Evolutionary conservation across 2,888 invertebrate species (phyloP).

Genomic region (Bombylius discolor): DNA sequence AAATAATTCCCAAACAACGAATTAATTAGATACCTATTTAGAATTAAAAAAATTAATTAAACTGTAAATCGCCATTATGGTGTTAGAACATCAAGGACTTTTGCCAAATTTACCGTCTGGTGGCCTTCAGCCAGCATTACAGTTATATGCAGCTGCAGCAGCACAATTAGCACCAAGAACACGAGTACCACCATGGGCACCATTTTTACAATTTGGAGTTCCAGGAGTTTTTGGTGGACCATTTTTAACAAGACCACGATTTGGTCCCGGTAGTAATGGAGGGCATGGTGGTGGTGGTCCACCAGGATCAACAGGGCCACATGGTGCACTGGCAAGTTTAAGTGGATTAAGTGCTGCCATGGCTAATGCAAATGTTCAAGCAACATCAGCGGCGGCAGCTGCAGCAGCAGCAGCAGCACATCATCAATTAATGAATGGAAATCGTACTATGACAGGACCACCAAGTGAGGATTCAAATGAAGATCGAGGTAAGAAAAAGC

Average conservation of each 20-base stretch:
- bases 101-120: conserved; percentile 24
- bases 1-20: no score
- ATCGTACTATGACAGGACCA: conserved; percentile 34
- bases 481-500: conserved; percentile 37
- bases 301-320: conserved; percentile 19
- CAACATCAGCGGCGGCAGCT: conserved; percentile 13
- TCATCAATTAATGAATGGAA: conserved; percentile 15
- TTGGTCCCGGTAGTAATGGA: conserved; percentile 22
- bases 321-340: conserved; percentile 21
- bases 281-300: conserved; percentile 9
- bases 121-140: conserved; percentile 55
- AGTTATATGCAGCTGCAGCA: conserved; percentile 57
- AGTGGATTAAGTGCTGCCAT: conserved; percentile 17
- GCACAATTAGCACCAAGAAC: conserved; percentile 39
- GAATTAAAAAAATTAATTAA: no score
- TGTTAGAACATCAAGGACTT: conserved; percentile 40
- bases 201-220: conserved; percentile 42
- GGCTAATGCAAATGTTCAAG: conserved; percentile 30
- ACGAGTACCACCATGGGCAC: conserved; percentile 46
- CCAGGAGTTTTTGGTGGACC: conserved; percentile 34
- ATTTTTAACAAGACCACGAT: conserved; percentile 24
- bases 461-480: conserved; percentile 45
- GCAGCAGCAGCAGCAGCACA: conserved; percentile 30
- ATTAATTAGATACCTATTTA: no score
- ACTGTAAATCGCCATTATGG: conserved; percentile 37